Conservation (phyloP, 2,888 invertebrate genomes). For the Diarsia mendica region DNA sequence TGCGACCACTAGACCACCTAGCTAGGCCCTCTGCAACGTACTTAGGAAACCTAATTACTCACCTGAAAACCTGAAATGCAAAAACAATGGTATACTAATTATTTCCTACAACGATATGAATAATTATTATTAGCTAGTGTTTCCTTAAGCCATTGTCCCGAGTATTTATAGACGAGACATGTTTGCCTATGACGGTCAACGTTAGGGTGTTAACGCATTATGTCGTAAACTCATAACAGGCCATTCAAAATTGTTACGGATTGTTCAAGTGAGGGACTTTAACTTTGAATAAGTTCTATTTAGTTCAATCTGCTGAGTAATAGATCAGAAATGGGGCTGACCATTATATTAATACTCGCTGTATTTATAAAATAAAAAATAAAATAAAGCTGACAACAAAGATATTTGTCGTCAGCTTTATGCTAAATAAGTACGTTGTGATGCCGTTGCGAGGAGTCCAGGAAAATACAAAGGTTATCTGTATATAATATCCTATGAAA, state of each 20-base stretch:
- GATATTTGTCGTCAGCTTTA: background rate
- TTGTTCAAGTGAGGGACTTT: background rate
- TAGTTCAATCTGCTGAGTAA: too few relatives aligned
- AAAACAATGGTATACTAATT: slow-evolving; percentile 43
- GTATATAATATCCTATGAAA: background rate
- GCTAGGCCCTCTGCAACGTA: background rate
- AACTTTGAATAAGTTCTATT: background rate
- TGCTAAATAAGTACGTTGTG: background rate
- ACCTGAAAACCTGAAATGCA: slow-evolving; percentile 53
- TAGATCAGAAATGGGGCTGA: too few relatives aligned
- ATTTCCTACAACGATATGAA: slow-evolving; percentile 53
- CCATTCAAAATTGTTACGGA: background rate
- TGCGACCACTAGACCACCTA: too few relatives aligned
- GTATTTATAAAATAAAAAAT: too few relatives aligned
- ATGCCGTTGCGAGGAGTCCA: background rate
- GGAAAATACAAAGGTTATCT: background rate
- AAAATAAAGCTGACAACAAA: too few relatives aligned
- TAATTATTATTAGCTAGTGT: slow-evolving; percentile 63
- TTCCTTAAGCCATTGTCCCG: slow-evolving; percentile 67
- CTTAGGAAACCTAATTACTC: background rate
- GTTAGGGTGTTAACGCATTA: slow-evolving; percentile 34
- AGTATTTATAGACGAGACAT: slow-evolving; percentile 68
- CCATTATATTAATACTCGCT: too few relatives aligned
- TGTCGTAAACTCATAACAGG: too few relatives aligned
- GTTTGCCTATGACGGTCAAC: slow-evolving; percentile 66